Evolutionary conservation across 2,113 vertebrate genomes (phyloP).

Genomic region (Ochotona princeps): DNA sequence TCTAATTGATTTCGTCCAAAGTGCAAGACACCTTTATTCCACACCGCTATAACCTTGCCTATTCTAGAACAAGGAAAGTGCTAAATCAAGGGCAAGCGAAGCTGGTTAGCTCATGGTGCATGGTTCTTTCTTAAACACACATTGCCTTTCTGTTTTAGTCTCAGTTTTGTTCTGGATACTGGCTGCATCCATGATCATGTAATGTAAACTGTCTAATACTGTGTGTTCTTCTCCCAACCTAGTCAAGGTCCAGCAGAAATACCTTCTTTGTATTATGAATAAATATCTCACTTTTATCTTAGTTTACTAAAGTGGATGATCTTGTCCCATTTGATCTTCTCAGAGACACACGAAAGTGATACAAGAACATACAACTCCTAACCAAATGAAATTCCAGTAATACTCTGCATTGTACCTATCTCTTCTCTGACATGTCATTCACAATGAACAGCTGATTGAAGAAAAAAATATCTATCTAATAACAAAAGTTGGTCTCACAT

Average conservation of each 20-base stretch:
- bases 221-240: accelerated
- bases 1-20: neutral
- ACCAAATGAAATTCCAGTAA: neutral
- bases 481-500: neutral
- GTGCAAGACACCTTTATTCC: neutral
- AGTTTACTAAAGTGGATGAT: neutral
- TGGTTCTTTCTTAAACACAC: neutral
- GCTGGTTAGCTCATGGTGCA: neutral
- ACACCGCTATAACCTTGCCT: neutral
- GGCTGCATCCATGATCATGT: neutral
- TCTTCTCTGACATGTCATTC: neutral
- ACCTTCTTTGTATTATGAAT: no score
- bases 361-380: no score
- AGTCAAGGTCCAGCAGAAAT: neutral
- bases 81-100: neutral
- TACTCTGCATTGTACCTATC: no score
- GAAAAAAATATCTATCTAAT: neutral
- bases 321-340: neutral
- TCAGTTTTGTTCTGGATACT: neutral
- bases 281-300: neutral
- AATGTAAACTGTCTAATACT: neutral
- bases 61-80: neutral
- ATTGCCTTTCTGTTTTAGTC: neutral
- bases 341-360: neutral
- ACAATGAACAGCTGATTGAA: neutral